Percentiles rank a stretch among this genome's conserved stretches.
phyloP scores from a whole-genome alignment of 2,113 vertebrate species.

The Lathamus discolor region DNA sequence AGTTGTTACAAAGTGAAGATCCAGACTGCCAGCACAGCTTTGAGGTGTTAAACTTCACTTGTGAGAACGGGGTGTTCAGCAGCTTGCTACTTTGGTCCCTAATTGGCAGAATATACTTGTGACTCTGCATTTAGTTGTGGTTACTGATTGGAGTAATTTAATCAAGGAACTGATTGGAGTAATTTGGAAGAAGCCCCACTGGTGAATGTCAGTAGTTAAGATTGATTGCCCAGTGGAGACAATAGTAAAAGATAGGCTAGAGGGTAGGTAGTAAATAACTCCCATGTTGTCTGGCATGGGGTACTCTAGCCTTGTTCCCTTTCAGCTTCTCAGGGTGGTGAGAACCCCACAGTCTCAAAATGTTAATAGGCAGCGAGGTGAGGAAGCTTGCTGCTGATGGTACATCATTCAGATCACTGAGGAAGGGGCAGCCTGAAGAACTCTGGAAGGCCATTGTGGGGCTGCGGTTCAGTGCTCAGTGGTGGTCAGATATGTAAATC shows the following conservation, averaged over 20 bases:
- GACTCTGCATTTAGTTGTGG: background rate
- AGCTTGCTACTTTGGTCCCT: background rate
- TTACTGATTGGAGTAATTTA: conserved; percentile 36
- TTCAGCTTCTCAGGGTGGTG: background rate
- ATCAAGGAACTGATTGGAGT: background rate
- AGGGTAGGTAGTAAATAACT: background rate
- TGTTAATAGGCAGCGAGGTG: background rate
- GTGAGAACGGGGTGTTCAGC: background rate
- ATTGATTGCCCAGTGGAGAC: background rate
- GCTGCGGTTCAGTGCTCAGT: background rate
- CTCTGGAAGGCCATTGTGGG: background rate
- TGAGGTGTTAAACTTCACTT: background rate
- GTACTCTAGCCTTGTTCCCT: background rate
- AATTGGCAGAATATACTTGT: background rate
- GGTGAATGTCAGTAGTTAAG: background rate
- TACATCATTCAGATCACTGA: background rate
- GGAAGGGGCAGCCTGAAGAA: background rate
- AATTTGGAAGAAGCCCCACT: conserved; percentile 6
- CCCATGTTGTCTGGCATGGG: accelerated
- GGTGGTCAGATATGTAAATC: background rate
- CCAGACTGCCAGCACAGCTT: background rate
- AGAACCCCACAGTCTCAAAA: background rate
- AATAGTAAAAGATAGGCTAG: background rate
- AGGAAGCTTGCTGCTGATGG: background rate
- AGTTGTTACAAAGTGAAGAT: background rate